Base-by-base conservation (phyloP, 2,888 invertebrate genomes). In the Philhelius pedissequus region DNA sequence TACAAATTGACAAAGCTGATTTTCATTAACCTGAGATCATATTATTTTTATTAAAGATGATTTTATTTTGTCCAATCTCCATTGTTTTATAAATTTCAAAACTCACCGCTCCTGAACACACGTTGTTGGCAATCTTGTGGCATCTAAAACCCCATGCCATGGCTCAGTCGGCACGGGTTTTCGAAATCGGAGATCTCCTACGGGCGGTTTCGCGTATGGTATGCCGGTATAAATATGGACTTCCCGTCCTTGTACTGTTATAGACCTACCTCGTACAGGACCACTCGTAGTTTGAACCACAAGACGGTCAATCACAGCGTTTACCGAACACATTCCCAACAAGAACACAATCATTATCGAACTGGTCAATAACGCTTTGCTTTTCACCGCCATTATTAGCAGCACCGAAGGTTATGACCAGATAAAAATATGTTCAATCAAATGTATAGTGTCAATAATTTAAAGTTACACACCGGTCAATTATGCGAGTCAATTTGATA, bases 161-260 rank as follows among this genome's bases (percentile, higher is more conserved):
- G 96, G 96, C 87, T 96, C 96, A 80, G 96, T 94, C 9, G 97
- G 96, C 64, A 96, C 95, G 9, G 98, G 98, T 88, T 95, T 95
- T 60, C 96, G 94, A 92, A 97, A 98, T 88, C 98, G 93, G 82
- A 97, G 93, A 71, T 96, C 95, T 13, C 97, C 97, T 52, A 97
- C 91, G 1, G 98, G 97, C 2, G 97, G 96, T 90, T 97, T 96
- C 7, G 97, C 98, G 90, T 97, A 98, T 15, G 98, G 98, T 86
- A 98, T 96, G 4, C 97, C 97, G 66, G 95, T 95, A 89, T 96
- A 98, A 68, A 96, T 95, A 90, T 97, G 97, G 32, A 97, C 96
- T 91, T 98, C 95, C 70, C 96, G 94, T 66, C 97, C 95, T 91
- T 97, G 93, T 87, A 97, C 95, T 86, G 95, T 95, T 89, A 95